Evolutionary conservation across 2,888 invertebrate genomes (phyloP).

Genomic region (Chirona hameri): DNA sequence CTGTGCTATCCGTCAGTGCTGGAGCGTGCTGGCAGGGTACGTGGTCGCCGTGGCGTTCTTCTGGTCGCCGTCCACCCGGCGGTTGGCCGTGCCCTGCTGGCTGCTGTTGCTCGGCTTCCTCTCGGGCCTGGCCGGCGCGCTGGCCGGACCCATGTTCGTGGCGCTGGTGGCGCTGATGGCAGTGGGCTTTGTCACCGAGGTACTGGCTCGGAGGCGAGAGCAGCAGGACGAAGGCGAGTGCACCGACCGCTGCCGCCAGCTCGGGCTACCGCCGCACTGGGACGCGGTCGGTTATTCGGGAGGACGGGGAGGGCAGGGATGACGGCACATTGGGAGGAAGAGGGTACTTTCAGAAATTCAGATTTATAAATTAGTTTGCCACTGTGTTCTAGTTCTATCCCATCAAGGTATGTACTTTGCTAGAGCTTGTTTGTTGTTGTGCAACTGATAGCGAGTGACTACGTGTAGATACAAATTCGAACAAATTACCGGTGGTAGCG

Average conservation of each 20-base stretch:
- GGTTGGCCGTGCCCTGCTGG: constrained; percentile 73
- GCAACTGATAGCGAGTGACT: too few relatives aligned
- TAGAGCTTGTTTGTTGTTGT: too few relatives aligned
- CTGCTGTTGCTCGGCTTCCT: constrained; percentile 68
- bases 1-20: constrained; percentile 55
- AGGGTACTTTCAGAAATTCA: too few relatives aligned
- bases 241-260: too few relatives aligned
- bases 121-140: constrained; percentile 68
- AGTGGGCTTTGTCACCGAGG: constrained; percentile 62
- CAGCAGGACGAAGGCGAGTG: constrained; percentile 40
- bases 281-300: not conserved
- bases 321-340: too few relatives aligned
- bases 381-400: too few relatives aligned
- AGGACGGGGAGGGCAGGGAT: too few relatives aligned
- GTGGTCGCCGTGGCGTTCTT: constrained; percentile 64
- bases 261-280: not conserved
- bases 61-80: constrained; percentile 68
- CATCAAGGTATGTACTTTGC: too few relatives aligned
- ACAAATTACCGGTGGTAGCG: too few relatives aligned
- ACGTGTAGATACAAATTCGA: too few relatives aligned
- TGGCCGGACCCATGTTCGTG: constrained; percentile 71
- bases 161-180: constrained; percentile 62
- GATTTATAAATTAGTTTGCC: too few relatives aligned
- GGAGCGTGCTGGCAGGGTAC: constrained; percentile 64
- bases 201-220: constrained; percentile 52